Evolutionary conservation across 2,113 vertebrate species (phyloP), one percentile per base, ranked within the genome.

Genomic region (Tricholaema leucomelas): DNA sequence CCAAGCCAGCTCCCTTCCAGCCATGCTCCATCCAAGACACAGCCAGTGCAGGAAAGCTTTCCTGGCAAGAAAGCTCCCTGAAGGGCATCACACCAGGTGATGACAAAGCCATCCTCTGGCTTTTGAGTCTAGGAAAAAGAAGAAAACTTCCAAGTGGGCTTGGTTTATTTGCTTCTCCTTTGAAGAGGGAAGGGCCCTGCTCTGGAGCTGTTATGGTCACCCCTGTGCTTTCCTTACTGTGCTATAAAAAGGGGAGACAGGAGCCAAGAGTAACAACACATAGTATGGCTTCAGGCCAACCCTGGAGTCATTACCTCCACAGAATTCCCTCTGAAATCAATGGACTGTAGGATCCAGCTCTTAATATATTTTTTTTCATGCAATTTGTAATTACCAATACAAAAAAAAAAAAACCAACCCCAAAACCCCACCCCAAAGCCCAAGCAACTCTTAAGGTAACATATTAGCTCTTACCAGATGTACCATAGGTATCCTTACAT

Each of bases 391-490:
- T 97, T 96, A 97, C 96, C 88, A 85, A 96, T 92, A 95, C 59
- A 95, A 95, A 95, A 95, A 96, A 96, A 54, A 9, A 55, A 54
- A n/a, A n/a, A n/a, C n/a, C n/a, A n/a, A n/a, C n/a, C n/a, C n/a
- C n/a, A n/a, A n/a, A n/a, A n/a, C n/a, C n/a, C n/a, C n/a, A n/a
- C n/a, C n/a, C n/a, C 5, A 25, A 44, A 44, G 15, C 15, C 15
- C 42, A 44, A 44, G 17, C 42, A 44, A 84, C 76, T 91, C 78
- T 78, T 78, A 94, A 95, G 91, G 95, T 96, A 97, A 97, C 91
- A 93, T 96, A 95, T 96, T 97, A 97, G 98, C 97, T 96, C 97
- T 94, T 96, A 94, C 94, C 97, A 97, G 92, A 96, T 97, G 97
- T 94, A 97, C 96, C 89, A 85, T 92, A 96, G 72, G 42, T 97